A percentile compares a stretch with the other conserved stretches of the same genome.
phyloP scores from a whole-genome alignment of 92 coral and sea anemone genomes.

The Muricea muricata region DNA sequence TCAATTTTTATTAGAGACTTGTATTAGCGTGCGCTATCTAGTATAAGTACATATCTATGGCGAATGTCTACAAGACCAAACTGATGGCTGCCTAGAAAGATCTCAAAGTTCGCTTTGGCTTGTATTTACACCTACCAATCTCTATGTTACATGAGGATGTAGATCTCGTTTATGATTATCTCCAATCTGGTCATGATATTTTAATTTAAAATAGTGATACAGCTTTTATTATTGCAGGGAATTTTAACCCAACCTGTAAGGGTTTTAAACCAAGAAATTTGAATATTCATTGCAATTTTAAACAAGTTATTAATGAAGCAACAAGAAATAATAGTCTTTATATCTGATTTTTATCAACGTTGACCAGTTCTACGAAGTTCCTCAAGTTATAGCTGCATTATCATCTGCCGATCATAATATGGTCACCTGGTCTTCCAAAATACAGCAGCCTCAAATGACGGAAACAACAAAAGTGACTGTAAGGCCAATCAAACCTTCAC shows the following conservation, averaged over 20 bases:
- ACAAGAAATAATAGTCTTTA: slow-evolving; percentile 17
- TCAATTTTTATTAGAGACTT: no score
- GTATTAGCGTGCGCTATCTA: no score
- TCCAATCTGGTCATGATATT: not conserved
- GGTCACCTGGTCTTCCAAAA: not conserved
- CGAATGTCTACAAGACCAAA: no score
- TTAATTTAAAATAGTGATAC: slow-evolving; percentile 1
- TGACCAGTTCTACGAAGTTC: not conserved
- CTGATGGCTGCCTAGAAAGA: not conserved
- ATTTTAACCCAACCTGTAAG: not conserved
- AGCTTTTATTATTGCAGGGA: not conserved
- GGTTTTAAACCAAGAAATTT: not conserved
- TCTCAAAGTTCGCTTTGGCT: not conserved
- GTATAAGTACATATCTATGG: no score
- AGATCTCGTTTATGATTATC: not conserved
- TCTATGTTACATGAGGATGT: not conserved
- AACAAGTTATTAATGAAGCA: slow-evolving; percentile 1
- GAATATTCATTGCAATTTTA: not conserved
- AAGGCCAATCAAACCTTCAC: slow-evolving; percentile 14
- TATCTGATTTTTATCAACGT: not conserved
- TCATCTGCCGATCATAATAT: slow-evolving; percentile 14
- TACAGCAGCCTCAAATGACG: not conserved
- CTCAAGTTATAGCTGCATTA: not conserved
- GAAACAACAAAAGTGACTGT: slow-evolving; percentile 4
- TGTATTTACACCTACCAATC: slow-evolving; percentile 12